Base-by-base conservation (phyloP, 2,888 invertebrate genomes). In the Drosophila longiperda region DNA sequence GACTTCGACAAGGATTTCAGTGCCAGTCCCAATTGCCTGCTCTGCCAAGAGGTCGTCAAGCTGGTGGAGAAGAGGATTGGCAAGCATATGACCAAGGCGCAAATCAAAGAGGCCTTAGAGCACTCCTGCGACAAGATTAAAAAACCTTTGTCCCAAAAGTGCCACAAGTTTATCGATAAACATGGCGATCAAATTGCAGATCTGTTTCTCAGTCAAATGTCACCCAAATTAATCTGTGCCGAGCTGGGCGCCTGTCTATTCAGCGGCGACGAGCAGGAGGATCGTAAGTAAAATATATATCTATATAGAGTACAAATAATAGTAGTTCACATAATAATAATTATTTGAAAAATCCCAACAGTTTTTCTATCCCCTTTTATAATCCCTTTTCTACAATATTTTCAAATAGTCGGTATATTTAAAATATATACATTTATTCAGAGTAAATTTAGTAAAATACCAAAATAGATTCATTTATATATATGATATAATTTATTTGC, bases 101-200 rank as follows among this genome's bases (percentile, higher is more conserved):
- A 91, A 17, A 92, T 93, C 23, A 91, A 92, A 66, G 68, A 89
- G 3, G 91, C 89, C 0, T 76, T 93, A 6, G 88, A 91, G 26
- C 80, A 91, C 45, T 89, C 87, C 1, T 93, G 93, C 66, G 84
- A 91, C 29, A 91, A 89, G 67, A 57, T 93, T 6, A 82, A 70
- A 9, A 91, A 90, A 69, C 73, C 79, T 3, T 2, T 95, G 26
- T 88, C 92, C 15, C 70, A 91, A 0, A 94, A 96, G 72, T 98
- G 98, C 92, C 94, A 95, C 78, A 91, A 94, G 60, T 96, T 97
- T 91, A 95, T 97, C 20, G 94, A 95, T 59, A 94, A 96, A 90
- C 96, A 97, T 92, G 96, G 95, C 0, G 96, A 97, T 87, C 89
- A 95, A 64, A 94, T 98, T 48, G 96, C 97, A 83, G 94, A 95